phyloP scores from a whole-genome alignment of 2,113 vertebrate species.

The human (Homo sapiens) region DNA sequence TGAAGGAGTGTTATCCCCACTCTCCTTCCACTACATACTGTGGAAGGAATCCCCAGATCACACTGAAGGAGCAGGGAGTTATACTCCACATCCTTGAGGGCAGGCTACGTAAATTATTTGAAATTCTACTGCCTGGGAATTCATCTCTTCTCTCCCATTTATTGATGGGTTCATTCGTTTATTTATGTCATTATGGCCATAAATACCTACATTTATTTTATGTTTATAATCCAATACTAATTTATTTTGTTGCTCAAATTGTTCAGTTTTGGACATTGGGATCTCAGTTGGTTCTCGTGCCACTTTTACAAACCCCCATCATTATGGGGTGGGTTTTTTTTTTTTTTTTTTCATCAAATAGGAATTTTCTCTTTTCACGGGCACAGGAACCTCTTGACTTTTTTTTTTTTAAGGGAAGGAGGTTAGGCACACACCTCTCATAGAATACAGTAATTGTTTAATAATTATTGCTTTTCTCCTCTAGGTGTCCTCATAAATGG shows the following conservation, averaged over 20 bases:
- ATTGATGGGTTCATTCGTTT: background rate
- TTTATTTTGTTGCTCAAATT: background rate
- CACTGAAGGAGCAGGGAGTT: background rate
- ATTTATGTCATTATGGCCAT: background rate
- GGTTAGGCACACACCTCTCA: background rate
- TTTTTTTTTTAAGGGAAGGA: background rate
- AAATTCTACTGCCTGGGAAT: background rate
- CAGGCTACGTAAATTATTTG: background rate
- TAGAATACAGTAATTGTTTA: background rate
- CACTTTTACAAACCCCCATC: background rate
- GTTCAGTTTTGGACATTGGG: background rate
- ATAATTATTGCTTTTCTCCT: conserved; percentile 21
- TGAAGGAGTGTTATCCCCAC: background rate
- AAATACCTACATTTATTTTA: background rate
- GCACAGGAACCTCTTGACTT: background rate
- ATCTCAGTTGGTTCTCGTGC: background rate
- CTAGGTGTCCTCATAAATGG: conserved; percentile 41
- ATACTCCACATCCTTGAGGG: background rate
- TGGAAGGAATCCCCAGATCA: background rate
- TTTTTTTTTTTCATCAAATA: background rate
- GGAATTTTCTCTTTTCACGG: background rate
- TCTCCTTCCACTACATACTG: background rate
- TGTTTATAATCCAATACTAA: background rate
- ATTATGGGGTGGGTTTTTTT: background rate
- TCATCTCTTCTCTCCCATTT: background rate